Evolutionary conservation across 1,140 invertebrate species (phyloP).

Genomic region (Hypothenemus hampei): DNA sequence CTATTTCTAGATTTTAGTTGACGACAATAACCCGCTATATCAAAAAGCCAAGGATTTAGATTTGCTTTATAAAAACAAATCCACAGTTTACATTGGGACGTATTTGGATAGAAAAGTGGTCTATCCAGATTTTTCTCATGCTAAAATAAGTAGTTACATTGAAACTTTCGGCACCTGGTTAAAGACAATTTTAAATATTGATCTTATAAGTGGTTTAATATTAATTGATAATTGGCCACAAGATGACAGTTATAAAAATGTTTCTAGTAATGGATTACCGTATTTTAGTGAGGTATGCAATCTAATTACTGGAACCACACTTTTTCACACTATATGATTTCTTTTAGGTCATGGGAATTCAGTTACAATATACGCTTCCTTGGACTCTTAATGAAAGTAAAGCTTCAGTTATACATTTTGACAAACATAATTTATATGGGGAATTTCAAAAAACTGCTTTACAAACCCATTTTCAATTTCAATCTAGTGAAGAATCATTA

Average conservation of each 20-base stretch:
- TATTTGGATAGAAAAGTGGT: conserved; percentile 33
- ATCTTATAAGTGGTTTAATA: conserved; percentile 33
- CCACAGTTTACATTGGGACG: conserved; percentile 26
- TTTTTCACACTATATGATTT: too few species aligned
- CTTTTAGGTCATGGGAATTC: not conserved
- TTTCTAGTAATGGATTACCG: conserved; percentile 30
- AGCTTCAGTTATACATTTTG: conserved; percentile 26
- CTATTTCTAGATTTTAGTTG: conserved; percentile 6
- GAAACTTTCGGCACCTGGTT: conserved; percentile 28
- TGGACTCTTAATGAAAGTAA: conserved; percentile 30
- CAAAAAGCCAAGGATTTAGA: conserved; percentile 9
- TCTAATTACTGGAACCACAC: not conserved
- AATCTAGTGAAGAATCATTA: not conserved
- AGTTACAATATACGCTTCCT: conserved; percentile 34
- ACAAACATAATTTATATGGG: conserved; percentile 36
- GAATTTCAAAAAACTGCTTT: conserved; percentile 15
- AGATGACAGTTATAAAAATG: conserved; percentile 32
- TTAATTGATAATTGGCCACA: conserved; percentile 42
- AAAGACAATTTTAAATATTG: conserved; percentile 4
- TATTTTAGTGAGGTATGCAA: conserved; percentile 35
- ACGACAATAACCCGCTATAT: conserved; percentile 12
- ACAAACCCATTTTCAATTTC: conserved; percentile 14
- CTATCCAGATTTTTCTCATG: conserved; percentile 38
- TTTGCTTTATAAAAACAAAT: conserved; percentile 19
- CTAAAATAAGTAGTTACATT: conserved; percentile 21